Conservation (phyloP, 2,797 vertebrate species). For the Clangula hyemalis region DNA sequence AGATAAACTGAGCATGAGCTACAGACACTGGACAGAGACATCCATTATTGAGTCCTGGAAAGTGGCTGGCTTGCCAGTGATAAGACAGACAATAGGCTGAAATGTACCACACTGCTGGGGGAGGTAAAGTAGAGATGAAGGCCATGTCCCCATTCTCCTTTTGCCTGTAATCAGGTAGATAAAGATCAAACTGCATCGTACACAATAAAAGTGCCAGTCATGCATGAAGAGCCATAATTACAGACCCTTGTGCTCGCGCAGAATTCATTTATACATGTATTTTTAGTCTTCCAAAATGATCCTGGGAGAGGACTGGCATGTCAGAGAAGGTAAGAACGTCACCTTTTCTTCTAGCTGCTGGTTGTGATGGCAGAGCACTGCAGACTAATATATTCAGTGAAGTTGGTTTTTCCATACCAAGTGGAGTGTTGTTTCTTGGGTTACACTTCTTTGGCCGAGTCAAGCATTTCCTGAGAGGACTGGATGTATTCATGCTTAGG, state of each 20-base stretch:
- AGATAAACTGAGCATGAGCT: background rate
- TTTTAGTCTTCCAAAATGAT: background rate
- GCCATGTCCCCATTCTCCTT: background rate
- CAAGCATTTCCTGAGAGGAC: conserved; percentile 23
- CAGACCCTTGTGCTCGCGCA: background rate
- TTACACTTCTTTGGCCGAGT: conserved; percentile 41
- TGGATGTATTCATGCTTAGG: conserved; percentile 20
- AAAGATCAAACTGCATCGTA: conserved; percentile 37
- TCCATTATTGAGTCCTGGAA: background rate
- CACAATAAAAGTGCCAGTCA: background rate
- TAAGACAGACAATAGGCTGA: background rate
- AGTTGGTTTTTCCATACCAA: conserved; percentile 29
- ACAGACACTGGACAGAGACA: background rate
- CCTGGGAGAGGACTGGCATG: background rate
- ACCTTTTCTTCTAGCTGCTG: background rate
- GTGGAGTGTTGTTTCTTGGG: conserved; percentile 15
- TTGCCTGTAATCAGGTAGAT: conserved; percentile 25
- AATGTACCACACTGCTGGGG: background rate
- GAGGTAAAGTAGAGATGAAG: background rate
- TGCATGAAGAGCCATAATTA: conserved; percentile 27
- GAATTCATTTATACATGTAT: background rate
- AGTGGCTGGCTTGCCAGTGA: background rate
- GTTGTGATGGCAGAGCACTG: background rate
- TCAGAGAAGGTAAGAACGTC: background rate
- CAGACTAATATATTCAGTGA: fast-evolving